Conservation (phyloP, 2,113 vertebrate species). For the Ptychochromis oligacanthus region DNA sequence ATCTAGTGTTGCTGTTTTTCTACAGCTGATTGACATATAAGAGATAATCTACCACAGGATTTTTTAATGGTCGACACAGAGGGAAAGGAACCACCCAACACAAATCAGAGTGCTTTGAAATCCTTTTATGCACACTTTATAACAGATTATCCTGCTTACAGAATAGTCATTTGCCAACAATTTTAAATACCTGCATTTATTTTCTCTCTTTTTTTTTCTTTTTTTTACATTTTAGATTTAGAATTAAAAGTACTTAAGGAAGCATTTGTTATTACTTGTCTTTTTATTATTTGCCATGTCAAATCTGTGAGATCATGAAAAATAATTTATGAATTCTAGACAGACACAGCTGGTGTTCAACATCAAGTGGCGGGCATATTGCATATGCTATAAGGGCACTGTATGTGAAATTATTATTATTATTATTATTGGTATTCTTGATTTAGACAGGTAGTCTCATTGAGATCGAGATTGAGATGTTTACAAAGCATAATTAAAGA, state of each 20-base stretch:
- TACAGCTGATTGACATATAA: slow-evolving; percentile 23
- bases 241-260: background rate
- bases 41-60: slow-evolving; percentile 41
- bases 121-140: slow-evolving; percentile 28
- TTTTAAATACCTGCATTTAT: background rate
- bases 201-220: background rate
- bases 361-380: no score
- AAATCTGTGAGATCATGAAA: no score
- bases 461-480: no score
- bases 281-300: background rate
- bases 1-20: background rate
- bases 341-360: fast-evolving
- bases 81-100: slow-evolving; percentile 1
- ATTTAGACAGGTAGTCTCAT: no score
- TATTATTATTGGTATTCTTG: no score
- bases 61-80: slow-evolving; percentile 1
- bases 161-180: background rate
- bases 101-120: slow-evolving; percentile 40
- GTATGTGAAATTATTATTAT: no score
- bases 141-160: slow-evolving; percentile 43
- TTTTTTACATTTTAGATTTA: background rate
- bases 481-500: no score
- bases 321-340: background rate
- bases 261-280: background rate
- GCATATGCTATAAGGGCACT: no score